Conservation (phyloP, 2,888 invertebrate species). For the Pachliopta kotzebuea region DNA sequence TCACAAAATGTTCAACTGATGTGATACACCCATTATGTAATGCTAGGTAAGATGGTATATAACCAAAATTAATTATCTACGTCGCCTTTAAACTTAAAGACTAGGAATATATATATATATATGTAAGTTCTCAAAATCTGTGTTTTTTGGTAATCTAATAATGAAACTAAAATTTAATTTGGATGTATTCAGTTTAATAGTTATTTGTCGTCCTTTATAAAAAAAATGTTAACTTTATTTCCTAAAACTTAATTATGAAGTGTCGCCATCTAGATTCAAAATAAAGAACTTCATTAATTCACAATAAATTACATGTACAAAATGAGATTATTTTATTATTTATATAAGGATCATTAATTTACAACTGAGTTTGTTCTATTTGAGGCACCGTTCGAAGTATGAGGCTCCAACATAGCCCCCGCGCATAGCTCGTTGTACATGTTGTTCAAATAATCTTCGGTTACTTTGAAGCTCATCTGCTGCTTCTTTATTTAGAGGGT, state of each 20-base stretch:
- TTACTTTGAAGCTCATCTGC: conserved; percentile 98
- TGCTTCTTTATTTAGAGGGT: conserved; percentile 98
- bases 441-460: conserved; percentile 95
- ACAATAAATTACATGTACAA: conserved; percentile 44
- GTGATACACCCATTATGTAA: no score
- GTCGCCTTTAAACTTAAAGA: no score
- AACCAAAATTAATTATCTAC: no score
- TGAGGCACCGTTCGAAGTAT: conserved; percentile 97
- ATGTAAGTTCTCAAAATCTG: no score
- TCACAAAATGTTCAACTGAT: no score
- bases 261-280: conserved; percentile 19
- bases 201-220: conserved; percentile 25
- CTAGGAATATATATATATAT: no score
- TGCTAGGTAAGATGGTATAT: no score
- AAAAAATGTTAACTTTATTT: conserved; percentile 20
- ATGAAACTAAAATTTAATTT: conserved; percentile 7
- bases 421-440: conserved; percentile 97
- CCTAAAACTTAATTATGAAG: conserved; percentile 22
- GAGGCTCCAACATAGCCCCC: conserved; percentile 96
- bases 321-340: conserved; percentile 74
- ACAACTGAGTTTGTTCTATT: conserved; percentile 82
- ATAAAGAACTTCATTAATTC: conserved; percentile 20
- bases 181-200: conserved; percentile 21
- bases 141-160: neutral
- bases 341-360: conserved; percentile 63